Evolutionary conservation across 1,140 invertebrate species (phyloP).

Genomic region (Philopotamus ludificatus): DNA sequence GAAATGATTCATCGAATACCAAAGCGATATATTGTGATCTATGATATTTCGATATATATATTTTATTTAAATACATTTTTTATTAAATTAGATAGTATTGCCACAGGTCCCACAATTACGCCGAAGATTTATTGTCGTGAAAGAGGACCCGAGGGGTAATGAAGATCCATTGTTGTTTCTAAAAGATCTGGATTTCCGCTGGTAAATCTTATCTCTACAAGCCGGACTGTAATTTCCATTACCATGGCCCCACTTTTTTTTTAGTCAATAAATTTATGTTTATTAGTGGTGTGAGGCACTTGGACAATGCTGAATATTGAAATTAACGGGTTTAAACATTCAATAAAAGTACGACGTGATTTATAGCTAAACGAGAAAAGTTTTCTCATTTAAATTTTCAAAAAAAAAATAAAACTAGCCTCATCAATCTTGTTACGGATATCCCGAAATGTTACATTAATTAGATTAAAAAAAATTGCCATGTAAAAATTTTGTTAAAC

Average conservation of each 20-base stretch:
- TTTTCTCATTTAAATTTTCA: too few relatives aligned
- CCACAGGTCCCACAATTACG: conserved; percentile 1
- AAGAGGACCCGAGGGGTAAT: not conserved
- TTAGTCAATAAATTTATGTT: conserved; percentile 15
- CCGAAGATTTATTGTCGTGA: conserved; percentile 4
- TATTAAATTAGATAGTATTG: not conserved
- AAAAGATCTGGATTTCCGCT: conserved; percentile 23
- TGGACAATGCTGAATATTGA: not conserved
- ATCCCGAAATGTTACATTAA: too few relatives aligned
- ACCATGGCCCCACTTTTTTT: not conserved
- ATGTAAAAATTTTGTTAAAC: too few relatives aligned
- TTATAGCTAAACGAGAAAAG: too few relatives aligned
- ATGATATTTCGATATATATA: too few relatives aligned
- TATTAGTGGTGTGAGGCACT: conserved; percentile 15
- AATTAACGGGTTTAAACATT: conserved; percentile 12
- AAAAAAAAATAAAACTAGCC: too few relatives aligned
- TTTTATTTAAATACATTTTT: too few relatives aligned
- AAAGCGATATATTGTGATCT: too few relatives aligned
- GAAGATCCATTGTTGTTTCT: conserved; percentile 24
- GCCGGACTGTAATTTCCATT: not conserved
- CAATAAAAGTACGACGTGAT: conserved; percentile 15
- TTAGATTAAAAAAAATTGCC: too few relatives aligned
- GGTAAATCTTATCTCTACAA: conserved; percentile 6
- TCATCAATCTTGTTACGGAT: too few relatives aligned
- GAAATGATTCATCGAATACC: too few relatives aligned